Base-by-base conservation (phyloP, 2,113 vertebrate species). In the Drymodes brunneopygia region DNA sequence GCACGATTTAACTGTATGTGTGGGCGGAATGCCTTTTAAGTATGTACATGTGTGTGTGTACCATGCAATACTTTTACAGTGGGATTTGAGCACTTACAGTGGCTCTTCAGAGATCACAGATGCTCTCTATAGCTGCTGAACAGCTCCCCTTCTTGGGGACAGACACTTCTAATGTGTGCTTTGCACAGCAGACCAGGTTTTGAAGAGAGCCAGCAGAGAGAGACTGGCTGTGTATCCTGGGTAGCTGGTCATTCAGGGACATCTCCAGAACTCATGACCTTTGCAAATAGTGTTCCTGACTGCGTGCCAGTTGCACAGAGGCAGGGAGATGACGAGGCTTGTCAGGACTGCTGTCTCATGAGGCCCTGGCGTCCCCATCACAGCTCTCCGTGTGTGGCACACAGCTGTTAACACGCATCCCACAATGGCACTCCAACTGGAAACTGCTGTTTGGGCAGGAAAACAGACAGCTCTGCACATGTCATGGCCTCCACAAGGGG, bases 1-100 rank as follows among this genome's bases (percentile, higher is more conserved):
- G 42, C 22, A 9, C 75, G n/a, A 79, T 61, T 21, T 35, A 29
- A 47, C 25, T 65, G n/a, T 23, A 9, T 6, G 12, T 5, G 44
- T 45, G 56, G 38, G 48, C 54, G 40, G 38, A 88, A 72, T 5
- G 53, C 50, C 19, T 84, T 53, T 38, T 64, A 69, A 86, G 36
- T 31, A 10, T 1, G 9, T 36, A 27, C 12, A 1, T 1, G 3
- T 15, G 31, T 13, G 4, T 4, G 7, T 45, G 27, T 36, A 31
- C 40, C 40, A 10, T 15, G 45, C n/a, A 36, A 8, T 48, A 25
- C 25, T 48, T 65, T 65, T 16, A 18, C 3, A 56, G 40, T 27
- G 35, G 50, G 29, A 60, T 79, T 14, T 74, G 44, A 74, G 61
- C 61, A 71, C 23, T 28, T 14, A 4, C 18, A 33, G 14, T 19